These are phyloP conservation scores for Platorchestia sp. DNA, from an alignment of 1,140 invertebrate species.

Conservation along the genomic window DNA sequence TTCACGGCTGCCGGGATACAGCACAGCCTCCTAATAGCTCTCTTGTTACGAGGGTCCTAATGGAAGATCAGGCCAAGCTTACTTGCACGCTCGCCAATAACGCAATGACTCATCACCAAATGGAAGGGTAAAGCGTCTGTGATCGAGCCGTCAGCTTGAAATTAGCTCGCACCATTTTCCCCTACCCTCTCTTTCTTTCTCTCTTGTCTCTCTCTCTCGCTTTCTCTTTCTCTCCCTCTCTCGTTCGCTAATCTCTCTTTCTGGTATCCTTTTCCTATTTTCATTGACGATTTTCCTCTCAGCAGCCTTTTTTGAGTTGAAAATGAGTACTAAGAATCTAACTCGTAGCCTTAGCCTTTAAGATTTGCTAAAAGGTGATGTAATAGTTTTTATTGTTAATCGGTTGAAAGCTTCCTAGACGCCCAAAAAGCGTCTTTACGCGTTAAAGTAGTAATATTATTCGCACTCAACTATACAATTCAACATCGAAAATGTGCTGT, in stretches of 20 bases:
- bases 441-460: no score
- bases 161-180: background rate
- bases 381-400: background rate
- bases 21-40: constrained; percentile 35
- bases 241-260: no score
- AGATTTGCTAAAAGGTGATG: background rate
- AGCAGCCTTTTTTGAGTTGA: background rate
- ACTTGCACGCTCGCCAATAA: constrained; percentile 35
- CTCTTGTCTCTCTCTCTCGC: no score
- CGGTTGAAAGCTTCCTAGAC: no score
- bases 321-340: background rate
- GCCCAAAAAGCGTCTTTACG: no score
- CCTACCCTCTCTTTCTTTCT: no score
- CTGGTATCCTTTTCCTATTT: no score
- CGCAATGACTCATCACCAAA: constrained; percentile 30
- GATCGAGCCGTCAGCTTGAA: background rate
- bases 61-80: constrained; percentile 15
- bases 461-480: no score
- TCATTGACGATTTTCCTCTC: no score
- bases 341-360: background rate
- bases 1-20: constrained; percentile 41
- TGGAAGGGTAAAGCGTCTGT: constrained; percentile 27
- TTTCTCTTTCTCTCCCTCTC: background rate
- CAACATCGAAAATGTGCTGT: no score
- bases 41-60: constrained; percentile 5